phyloP scores from a whole-genome alignment of 2,888 invertebrate species.

The Drosophila pegasa region DNA sequence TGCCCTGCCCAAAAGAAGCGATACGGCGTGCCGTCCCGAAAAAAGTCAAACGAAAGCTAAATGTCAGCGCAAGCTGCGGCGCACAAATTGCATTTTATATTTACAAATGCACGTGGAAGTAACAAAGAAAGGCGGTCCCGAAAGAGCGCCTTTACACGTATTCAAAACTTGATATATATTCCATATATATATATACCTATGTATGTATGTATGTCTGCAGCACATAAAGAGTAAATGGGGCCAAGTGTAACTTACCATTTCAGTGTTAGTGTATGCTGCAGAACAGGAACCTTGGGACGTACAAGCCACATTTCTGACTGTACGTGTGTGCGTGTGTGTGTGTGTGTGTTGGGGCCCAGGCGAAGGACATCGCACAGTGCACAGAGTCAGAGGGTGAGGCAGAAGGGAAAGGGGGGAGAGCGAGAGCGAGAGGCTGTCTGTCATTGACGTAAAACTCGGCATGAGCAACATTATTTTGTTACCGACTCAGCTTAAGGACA shows the following conservation, averaged over 20 bases:
- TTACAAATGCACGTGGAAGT: conserved; percentile 48
- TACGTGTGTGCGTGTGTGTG: neutral
- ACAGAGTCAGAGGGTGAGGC: neutral
- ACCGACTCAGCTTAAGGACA: conserved; percentile 56
- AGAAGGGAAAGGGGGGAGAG: neutral
- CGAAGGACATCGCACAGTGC: conserved; percentile 1
- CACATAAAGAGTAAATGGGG: conserved; percentile 22
- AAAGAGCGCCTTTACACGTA: conserved; percentile 3
- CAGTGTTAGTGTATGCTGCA: conserved; percentile 25
- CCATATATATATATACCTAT: neutral
- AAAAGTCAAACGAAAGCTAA: conserved; percentile 26
- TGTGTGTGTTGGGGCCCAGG: conserved; percentile 36
- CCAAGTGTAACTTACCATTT: conserved; percentile 54
- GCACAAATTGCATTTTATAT: conserved; percentile 57
- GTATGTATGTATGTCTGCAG: conserved; percentile 1
- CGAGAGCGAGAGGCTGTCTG: conserved; percentile 12
- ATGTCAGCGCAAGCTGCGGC: conserved; percentile 44
- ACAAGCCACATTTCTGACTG: conserved; percentile 27
- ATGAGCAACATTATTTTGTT: conserved; percentile 59
- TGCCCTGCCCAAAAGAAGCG: neutral
- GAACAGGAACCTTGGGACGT: conserved; percentile 49
- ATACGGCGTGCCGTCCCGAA: neutral
- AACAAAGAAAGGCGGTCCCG: conserved; percentile 35
- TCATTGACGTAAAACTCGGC: conserved; percentile 59
- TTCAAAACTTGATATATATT: conserved; percentile 16